Evolutionary conservation across 2,888 invertebrate genomes (phyloP).

Genomic region (Trypoxylon attenuatum): DNA sequence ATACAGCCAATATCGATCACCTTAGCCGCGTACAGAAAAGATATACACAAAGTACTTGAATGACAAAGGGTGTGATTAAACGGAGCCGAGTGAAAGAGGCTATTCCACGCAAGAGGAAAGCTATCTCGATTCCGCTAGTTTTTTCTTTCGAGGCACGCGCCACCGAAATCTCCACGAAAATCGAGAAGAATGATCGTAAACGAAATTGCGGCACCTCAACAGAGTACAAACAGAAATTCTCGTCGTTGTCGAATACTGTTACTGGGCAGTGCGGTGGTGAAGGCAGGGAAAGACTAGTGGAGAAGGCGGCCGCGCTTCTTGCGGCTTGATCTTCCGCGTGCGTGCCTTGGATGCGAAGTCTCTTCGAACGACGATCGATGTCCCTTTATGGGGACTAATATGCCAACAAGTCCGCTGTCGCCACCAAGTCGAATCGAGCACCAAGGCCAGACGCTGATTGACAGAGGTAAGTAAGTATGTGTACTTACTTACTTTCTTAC

Average conservation of each 20-base stretch:
- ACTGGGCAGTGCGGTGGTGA: conserved; percentile 1
- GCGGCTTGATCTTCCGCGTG: conserved; percentile 52
- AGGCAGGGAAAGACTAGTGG: conserved; percentile 1
- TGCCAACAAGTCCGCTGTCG: conserved; percentile 38
- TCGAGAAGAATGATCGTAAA: too few species aligned
- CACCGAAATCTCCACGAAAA: too few species aligned
- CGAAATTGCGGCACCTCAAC: conserved; percentile 2
- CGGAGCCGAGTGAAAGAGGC: too few species aligned
- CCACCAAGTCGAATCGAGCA: conserved; percentile 19
- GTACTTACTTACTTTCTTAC: too few species aligned
- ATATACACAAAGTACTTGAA: too few species aligned
- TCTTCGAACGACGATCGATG: conserved; percentile 47
- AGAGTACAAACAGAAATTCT: conserved; percentile 18
- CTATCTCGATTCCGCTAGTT: too few species aligned
- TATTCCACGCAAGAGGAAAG: too few species aligned
- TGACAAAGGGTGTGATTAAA: too few species aligned
- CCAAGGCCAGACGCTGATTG: conserved; percentile 36
- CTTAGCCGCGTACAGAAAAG: too few species aligned
- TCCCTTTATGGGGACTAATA: conserved; percentile 49
- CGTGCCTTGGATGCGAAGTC: conserved; percentile 51
- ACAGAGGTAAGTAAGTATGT: too few species aligned
- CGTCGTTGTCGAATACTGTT: conserved; percentile 34
- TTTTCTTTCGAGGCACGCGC: too few species aligned
- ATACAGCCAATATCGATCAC: too few species aligned
- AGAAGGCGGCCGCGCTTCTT: conserved; percentile 36